A percentile compares a stretch with the other conserved stretches of the same genome.
These are phyloP conservation scores for Cyrtonyx montezumae DNA, from an alignment of 2,113 vertebrate genomes.

Conservation along the genomic window DNA sequence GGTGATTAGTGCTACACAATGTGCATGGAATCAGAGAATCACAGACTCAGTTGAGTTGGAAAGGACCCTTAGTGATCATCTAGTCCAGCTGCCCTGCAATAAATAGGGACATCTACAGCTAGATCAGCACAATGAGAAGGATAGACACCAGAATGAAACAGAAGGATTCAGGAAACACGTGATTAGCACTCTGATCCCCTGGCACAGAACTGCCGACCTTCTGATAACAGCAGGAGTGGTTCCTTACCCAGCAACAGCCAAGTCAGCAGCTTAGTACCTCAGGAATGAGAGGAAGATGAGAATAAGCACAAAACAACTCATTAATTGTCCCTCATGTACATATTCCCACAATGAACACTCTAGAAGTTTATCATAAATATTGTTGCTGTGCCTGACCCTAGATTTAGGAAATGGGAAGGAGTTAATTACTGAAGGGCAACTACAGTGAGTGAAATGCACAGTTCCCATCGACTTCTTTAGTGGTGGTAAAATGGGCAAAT, in stretches of 20 bases:
- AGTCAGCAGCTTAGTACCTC: not conserved
- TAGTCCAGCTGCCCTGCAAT: no score
- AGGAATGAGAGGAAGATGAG: not conserved
- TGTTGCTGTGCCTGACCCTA: not conserved
- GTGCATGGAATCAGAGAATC: not conserved
- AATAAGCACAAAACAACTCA: not conserved
- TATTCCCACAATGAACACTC: not conserved
- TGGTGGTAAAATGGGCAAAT: constrained; percentile 55
- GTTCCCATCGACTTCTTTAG: constrained; percentile 48
- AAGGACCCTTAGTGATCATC: no score
- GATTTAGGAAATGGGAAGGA: constrained; percentile 2
- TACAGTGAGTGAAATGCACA: not conserved
- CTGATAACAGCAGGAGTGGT: not conserved
- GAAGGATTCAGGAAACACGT: fast-evolving
- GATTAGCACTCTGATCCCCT: not conserved
- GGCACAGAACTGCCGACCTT: not conserved
- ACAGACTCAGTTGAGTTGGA: no score
- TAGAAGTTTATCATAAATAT: not conserved
- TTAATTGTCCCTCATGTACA: not conserved
- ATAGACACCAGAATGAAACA: not conserved
- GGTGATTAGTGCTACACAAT: fast-evolving
- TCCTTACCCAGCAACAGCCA: not conserved
- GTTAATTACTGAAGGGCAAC: constrained; percentile 38
- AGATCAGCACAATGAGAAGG: not conserved
- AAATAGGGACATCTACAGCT: no score